phyloP scores from a whole-genome alignment of 2,113 vertebrate genomes.

The Heterocephalus glaber region DNA sequence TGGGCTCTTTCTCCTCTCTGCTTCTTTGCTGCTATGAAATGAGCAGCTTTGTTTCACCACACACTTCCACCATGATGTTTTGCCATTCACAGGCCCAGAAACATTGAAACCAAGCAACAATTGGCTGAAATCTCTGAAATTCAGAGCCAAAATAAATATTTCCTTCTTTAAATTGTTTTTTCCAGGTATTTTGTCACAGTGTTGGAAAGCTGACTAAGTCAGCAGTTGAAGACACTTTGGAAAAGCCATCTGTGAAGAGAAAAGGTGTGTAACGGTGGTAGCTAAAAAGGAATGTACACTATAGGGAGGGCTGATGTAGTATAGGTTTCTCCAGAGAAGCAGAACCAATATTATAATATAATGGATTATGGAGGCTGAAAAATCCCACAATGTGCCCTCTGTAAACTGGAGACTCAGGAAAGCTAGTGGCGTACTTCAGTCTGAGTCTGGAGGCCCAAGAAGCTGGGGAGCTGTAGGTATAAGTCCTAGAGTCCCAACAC shows the following conservation, averaged over 20 bases:
- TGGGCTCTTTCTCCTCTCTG: not conserved
- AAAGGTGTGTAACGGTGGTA: not conserved
- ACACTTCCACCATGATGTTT: not conserved
- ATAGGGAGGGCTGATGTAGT: not conserved
- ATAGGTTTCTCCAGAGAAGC: not conserved
- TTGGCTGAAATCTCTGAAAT: not conserved
- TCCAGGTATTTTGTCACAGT: not conserved
- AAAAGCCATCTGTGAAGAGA: not conserved
- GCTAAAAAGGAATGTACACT: too few species aligned
- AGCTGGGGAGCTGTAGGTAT: not conserved
- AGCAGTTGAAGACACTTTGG: not conserved
- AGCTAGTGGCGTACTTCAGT: not conserved
- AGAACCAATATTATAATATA: not conserved
- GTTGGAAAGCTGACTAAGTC: not conserved
- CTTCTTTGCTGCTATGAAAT: not conserved
- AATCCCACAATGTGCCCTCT: not conserved
- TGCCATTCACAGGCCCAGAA: not conserved
- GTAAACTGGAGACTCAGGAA: not conserved
- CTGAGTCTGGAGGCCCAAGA: not conserved
- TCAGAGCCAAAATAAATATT: not conserved
- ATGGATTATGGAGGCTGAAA: not conserved
- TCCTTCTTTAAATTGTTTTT: not conserved
- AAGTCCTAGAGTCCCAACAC: not conserved
- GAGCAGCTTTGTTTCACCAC: not conserved
- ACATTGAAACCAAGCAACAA: not conserved